phyloP scores from a whole-genome alignment of 2,113 vertebrate genomes.

The Cisticola juncidis region DNA sequence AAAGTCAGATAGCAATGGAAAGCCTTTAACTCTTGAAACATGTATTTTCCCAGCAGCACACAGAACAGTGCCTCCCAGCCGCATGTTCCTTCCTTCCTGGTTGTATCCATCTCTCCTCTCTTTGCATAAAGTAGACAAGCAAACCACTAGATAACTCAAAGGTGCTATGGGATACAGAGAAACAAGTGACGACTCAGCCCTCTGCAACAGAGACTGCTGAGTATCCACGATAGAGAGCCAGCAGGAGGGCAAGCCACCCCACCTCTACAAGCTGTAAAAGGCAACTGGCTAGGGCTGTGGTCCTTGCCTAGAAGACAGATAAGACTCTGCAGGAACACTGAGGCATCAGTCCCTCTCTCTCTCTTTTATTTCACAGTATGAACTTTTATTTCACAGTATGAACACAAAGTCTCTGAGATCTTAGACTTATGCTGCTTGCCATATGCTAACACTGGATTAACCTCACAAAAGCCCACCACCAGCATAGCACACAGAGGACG shows the following conservation, averaged over 20 bases:
- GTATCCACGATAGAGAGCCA: neutral
- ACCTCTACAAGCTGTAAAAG: neutral
- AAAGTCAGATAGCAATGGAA: neutral
- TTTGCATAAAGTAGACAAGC: neutral
- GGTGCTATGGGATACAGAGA: neutral
- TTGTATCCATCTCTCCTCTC: neutral
- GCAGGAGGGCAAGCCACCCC: neutral
- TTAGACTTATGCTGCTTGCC: neutral
- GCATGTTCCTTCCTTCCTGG: neutral
- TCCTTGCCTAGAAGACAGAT: neutral
- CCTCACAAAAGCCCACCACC: neutral
- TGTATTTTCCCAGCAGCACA: neutral
- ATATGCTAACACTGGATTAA: neutral
- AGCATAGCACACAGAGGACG: neutral
- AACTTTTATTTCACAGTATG: neutral
- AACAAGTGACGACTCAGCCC: neutral
- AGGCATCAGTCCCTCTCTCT: neutral
- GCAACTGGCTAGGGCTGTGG: neutral
- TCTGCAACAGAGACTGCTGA: neutral
- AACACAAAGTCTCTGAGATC: neutral
- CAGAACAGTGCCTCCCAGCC: neutral
- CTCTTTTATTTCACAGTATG: neutral
- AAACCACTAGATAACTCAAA: neutral
- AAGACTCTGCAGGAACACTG: neutral
- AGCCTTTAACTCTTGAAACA: neutral